phyloP scores from a whole-genome alignment of 2,797 vertebrate genomes.

The Clarias pachynema region DNA sequence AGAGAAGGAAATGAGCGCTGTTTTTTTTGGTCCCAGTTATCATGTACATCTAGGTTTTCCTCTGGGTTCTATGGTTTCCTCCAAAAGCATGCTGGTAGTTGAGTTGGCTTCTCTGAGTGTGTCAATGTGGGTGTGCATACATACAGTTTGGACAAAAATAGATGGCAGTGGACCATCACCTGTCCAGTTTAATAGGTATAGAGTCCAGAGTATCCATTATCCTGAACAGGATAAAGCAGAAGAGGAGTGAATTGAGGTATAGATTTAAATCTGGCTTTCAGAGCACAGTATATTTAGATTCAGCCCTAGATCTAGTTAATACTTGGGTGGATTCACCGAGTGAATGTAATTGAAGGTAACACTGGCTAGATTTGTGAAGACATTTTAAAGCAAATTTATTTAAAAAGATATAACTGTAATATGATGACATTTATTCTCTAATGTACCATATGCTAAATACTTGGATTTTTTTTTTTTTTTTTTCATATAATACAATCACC shows the following conservation, averaged over 20 bases:
- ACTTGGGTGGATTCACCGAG: background rate
- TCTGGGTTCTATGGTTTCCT: background rate
- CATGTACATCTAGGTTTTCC: background rate
- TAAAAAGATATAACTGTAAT: background rate
- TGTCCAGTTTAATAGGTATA: background rate
- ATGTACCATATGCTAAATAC: background rate
- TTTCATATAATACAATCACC: slow-evolving; percentile 1
- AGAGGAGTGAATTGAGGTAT: background rate
- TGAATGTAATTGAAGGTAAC: no score
- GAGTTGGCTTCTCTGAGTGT: background rate
- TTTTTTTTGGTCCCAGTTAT: no score
- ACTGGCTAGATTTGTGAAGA: background rate
- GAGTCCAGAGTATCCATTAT: background rate
- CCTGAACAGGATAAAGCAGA: background rate
- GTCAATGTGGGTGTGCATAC: background rate
- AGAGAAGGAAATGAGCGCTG: background rate
- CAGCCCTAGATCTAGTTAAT: background rate
- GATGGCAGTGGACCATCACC: background rate
- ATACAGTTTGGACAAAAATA: background rate
- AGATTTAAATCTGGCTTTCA: background rate
- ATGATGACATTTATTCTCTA: background rate
- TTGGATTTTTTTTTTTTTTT: background rate
- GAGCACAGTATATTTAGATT: background rate
- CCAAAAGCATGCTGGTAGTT: background rate
- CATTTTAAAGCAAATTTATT: background rate